Base-by-base conservation (phyloP, 2,113 vertebrate genomes). In the Anseranas semipalmata region DNA sequence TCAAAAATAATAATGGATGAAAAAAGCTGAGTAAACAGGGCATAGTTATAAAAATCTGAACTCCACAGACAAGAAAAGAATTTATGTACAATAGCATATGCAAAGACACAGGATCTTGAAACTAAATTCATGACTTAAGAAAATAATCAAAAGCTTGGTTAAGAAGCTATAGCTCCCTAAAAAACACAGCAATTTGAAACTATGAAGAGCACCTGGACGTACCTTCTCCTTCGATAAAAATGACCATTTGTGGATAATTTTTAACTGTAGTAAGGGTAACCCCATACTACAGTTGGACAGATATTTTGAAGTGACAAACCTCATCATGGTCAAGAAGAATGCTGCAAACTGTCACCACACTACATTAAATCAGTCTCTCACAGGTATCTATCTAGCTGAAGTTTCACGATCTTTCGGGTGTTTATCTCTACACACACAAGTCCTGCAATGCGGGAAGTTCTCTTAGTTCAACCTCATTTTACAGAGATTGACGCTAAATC, bases 61-160 rank as follows among this genome's bases (percentile, higher is more conserved):
- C 70, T 78, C 85, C 89, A 98, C 93, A 97, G 93, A 70, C 11
- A 2, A 73, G 86, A 94, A 95, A 92, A 85, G 67, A 94, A 97
- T 97, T 96, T 95, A 95, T 70, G 95, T 96, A 96, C 93, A 96
- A 91, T 59, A 96, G 93, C 89, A 96, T 82, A 96, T 73, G 77
- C 76, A 97, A 89, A 96, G 92, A 89, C 37, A 96, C 85, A 88
- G 89, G 85, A 97, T 96, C 95, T 95, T 93, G 84, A 93, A 90
- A 97, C 73, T 94, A 95, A 89, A 97, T 96, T 85, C 56, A 93
- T 74, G 62, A 52, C 89, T 97, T 97, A 87, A 96, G 92, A 96
- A 97, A 97, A 96, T 95, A 97, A 95, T 70, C 81, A 85, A 85
- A 97, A 95, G 45, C 89, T 97, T 91, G 93, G 85, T 90, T 96